Percentiles rank a stretch among this genome's conserved stretches.
Conservation (phyloP, 37 sponge, comb jelly and placozoan species). For the Chondrilla cf. caribensis region DNA sequence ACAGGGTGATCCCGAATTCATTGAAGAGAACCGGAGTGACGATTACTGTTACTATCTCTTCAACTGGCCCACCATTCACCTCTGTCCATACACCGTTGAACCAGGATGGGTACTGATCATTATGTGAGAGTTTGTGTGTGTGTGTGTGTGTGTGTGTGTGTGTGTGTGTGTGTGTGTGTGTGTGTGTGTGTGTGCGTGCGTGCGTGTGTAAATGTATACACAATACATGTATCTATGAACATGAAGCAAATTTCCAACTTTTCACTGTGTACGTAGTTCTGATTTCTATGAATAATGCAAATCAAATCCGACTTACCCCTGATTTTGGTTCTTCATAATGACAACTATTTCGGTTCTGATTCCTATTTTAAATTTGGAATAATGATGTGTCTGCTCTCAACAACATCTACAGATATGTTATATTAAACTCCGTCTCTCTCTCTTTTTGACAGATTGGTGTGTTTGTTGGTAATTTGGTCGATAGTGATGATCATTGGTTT, state of each 20-base stretch:
- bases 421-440: no score
- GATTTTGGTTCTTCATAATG: no score
- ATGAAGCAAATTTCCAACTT: no score
- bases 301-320: no score
- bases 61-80: slow-evolving; percentile 19
- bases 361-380: no score
- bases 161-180: not conserved
- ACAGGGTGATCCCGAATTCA: slow-evolving; percentile 55
- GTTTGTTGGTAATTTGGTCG: slow-evolving; percentile 41
- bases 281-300: no score
- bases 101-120: slow-evolving; percentile 48
- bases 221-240: no score
- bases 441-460: slow-evolving; percentile 27
- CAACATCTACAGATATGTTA: no score
- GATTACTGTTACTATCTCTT: slow-evolving; percentile 71
- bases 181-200: not conserved
- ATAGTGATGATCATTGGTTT: slow-evolving; percentile 50
- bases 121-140: slow-evolving; percentile 46
- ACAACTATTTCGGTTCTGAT: no score
- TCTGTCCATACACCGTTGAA: slow-evolving; percentile 28
- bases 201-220: not conserved
- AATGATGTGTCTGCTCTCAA: no score
- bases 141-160: slow-evolving; percentile 20
- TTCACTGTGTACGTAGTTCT: no score
- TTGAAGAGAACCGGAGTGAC: slow-evolving; percentile 64